phyloP scores from a whole-genome alignment of 2,113 vertebrate species.

The Blennius ocellaris region DNA sequence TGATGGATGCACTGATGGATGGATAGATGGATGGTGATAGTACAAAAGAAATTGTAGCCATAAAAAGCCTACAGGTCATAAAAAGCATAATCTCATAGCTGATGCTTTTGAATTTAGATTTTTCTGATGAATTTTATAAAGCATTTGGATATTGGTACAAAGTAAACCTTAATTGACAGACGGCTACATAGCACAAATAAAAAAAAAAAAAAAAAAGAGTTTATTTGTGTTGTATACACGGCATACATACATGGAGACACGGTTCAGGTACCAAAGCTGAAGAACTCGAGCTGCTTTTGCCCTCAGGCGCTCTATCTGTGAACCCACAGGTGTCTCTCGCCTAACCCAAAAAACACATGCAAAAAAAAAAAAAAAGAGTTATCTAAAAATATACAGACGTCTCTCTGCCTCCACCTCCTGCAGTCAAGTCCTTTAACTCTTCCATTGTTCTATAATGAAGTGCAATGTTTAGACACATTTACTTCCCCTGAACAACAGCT shows the following conservation, averaged over 20 bases:
- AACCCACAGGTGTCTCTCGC: not conserved
- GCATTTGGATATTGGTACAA: not conserved
- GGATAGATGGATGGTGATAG: no score
- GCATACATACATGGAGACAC: no score
- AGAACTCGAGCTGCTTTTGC: no score
- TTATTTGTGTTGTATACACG: not conserved
- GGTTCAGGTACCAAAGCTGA: no score
- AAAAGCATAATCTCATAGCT: not conserved
- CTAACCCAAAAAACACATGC: not conserved
- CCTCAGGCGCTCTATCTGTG: not conserved
- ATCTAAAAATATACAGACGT: not conserved
- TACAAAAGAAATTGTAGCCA: no score
- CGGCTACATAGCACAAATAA: not conserved
- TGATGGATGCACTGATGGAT: no score
- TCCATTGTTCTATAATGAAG: slow-evolving; percentile 11
- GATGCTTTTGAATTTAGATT: not conserved
- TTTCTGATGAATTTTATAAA: not conserved
- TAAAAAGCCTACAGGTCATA: no score
- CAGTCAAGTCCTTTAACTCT: slow-evolving; percentile 20
- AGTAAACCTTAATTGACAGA: no score
- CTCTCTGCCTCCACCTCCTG: not conserved
- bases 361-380: not conserved
- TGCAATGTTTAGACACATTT: slow-evolving; percentile 23
- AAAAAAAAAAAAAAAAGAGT: not conserved
- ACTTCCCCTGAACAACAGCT: slow-evolving; percentile 41